Base-by-base conservation (phyloP, 2,113 vertebrate genomes). In the Pteronura brasiliensis region DNA sequence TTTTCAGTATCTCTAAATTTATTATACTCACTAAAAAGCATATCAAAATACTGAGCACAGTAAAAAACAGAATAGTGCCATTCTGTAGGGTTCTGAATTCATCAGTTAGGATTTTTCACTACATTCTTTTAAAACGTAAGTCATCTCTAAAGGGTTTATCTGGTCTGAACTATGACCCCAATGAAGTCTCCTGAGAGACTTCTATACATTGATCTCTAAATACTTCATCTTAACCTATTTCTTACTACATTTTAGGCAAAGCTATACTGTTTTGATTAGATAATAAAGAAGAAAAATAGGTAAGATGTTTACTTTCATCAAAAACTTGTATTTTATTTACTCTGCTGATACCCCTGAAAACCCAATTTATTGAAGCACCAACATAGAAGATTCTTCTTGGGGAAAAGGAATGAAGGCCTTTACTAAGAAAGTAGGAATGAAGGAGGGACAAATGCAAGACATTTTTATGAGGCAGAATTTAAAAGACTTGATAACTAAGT, bases 1-100 rank as follows among this genome's bases (percentile, higher is more conserved):
- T 77, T 42, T 61, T 23, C 65, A 89, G 55, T 83, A 59, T 55
- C n/a, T 95, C 20, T 29, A 96, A 82, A 96, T 93, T 96, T 6
- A 63, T 82, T 71, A 6, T 21, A 59, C 55, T 47, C 39, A 93
- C 61, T 47, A 81, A 79, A 25, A 79, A 90, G 29, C 57, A 91
- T 86, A 85, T 82, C 84, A 63, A 91, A 92, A 74, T 74, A 94
- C 14, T 82, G n/a, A 65, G 0, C 42, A 97, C 42, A 49, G 55
- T 44, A 69, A 49, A 93, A 90, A 85, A 13, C 10, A 74, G 21
- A 14, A 69, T 83, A 49, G 82, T 61, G 57, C 57, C 57, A 63
- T 85, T 93, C 49, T 57, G 4, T 29, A 52, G 23, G n/a, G 71
- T 76, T 93, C 49, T 88, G 27, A 7, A 71, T n/a, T 91, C 47